These are phyloP conservation scores for Cydia pomonella DNA, from an alignment of 1,140 invertebrate species.

Conservation along the genomic window DNA sequence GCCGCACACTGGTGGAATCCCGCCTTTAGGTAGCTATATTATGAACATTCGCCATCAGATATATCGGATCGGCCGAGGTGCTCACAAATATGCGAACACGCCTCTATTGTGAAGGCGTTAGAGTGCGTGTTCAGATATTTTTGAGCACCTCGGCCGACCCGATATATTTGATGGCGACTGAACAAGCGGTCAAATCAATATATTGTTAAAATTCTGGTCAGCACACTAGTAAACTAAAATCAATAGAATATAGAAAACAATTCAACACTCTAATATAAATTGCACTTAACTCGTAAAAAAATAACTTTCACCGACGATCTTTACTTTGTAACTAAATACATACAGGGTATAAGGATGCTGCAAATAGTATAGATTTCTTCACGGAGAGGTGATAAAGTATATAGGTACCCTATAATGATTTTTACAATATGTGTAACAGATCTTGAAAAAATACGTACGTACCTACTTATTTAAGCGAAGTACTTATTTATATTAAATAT, in stretches of 20 bases:
- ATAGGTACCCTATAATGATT: neutral
- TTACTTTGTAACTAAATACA: constrained; percentile 6
- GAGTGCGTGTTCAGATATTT: too few species aligned
- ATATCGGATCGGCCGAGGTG: too few species aligned
- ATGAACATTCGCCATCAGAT: too few species aligned
- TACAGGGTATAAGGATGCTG: neutral
- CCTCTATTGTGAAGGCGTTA: too few species aligned
- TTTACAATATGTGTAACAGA: neutral
- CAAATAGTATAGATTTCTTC: neutral
- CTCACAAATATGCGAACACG: too few species aligned
- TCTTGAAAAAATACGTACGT: neutral
- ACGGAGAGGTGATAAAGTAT: neutral
- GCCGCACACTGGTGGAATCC: too few species aligned
- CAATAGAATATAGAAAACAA: constrained; percentile 73
- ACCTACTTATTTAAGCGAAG: neutral
- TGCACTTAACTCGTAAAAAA: constrained; percentile 58
- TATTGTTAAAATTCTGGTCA: constrained; percentile 39
- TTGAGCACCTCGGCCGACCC: too few species aligned
- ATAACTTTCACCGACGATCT: constrained; percentile 11
- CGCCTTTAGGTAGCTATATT: constrained; percentile 12
- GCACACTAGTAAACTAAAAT: constrained; percentile 58
- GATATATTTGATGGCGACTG: too few species aligned
- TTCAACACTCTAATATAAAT: constrained; percentile 70
- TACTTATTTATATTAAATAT: neutral
- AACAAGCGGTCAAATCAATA: constrained; percentile 14